Evolutionary conservation across 2,888 invertebrate genomes (phyloP).

Genomic region (Mesoligia furuncula): DNA sequence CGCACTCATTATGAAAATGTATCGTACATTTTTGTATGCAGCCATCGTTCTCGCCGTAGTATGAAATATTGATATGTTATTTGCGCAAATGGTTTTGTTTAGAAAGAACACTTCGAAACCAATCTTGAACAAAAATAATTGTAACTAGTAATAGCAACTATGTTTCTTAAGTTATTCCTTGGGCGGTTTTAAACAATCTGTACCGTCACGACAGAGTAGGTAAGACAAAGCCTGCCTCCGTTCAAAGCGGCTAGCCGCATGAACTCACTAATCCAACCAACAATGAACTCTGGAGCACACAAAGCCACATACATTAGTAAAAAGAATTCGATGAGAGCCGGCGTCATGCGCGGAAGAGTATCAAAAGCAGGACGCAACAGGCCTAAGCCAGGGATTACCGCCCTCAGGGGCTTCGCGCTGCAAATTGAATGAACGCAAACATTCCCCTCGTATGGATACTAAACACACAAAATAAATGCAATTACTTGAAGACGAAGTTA

Average conservation of each 20-base stretch:
- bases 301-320: slow-evolving; percentile 61
- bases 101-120: no score
- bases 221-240: slow-evolving; percentile 1
- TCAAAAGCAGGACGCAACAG: slow-evolving; percentile 84
- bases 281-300: slow-evolving; percentile 33
- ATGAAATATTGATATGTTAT: slow-evolving; percentile 31
- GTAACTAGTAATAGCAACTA: neutral
- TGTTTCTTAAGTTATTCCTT: neutral
- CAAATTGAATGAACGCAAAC: slow-evolving; percentile 87
- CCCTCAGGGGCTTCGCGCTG: slow-evolving; percentile 86
- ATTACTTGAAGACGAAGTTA: slow-evolving; percentile 68
- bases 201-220: neutral
- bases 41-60: slow-evolving; percentile 11
- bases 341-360: slow-evolving; percentile 67
- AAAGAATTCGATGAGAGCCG: slow-evolving; percentile 63
- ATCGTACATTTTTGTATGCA: slow-evolving; percentile 38
- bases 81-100: neutral
- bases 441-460: slow-evolving; percentile 72
- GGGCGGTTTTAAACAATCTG: slow-evolving; percentile 2
- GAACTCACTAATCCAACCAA: slow-evolving; percentile 22
- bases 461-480: slow-evolving; percentile 76
- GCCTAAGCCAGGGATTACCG: slow-evolving; percentile 86
- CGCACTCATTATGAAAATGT: slow-evolving; percentile 65
- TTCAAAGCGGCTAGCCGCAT: slow-evolving; percentile 4
- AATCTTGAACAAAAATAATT: neutral